Base-by-base conservation (phyloP, 2,797 vertebrate species). In the Novumbra hubbsi region DNA sequence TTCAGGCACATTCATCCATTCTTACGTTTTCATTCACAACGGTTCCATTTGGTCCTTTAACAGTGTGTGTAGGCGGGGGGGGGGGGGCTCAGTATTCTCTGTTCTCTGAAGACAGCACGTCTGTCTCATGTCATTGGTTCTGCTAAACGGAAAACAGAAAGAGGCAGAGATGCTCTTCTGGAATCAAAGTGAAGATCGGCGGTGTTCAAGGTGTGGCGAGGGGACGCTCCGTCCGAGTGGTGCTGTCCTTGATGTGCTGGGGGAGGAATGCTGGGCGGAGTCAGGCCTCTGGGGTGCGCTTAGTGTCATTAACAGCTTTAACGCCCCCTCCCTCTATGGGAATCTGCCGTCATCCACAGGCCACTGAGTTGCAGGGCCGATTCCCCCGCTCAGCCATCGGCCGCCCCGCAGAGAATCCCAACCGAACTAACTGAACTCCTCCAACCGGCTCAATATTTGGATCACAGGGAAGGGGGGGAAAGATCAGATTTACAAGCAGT, bases 281-380 rank as follows among this genome's bases (percentile, higher is more conserved):
- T 24, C 78, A 62, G 73, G 81, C 86, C 90, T 90, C 91, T 64
- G 78, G 88, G 87, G 89, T 76, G 84, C 84, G 81, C 86, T 90
- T 90, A 88, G 81, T 85, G 84, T 86, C 88, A 91, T 87, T 89
- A 82, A 89, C 86, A 83, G 87, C 83, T 86, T 89, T 89, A 84
- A 87, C 80, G 83, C 78, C 74, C 76, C 63, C 83, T 85, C 84
- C 84, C 75, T 66, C 73, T 68, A 88, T 90, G 87, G 89, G 85
- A 86, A 90, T 89, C 79, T 85, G 83, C 87, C 90, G 87, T 89
- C 87, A 89, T 89, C 82, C 82, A 76, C 80, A 77, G 83, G 81
- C 76, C 82, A 68, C 83, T 57, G 85, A 89, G 87, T 82, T 86
- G 84, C 52, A 12, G 21, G 55, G 3, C 55, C 55, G 14, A 19